Evolutionary conservation across 2,113 vertebrate species (phyloP), one percentile per base, ranked within the genome.

Genomic region (Toxotes jaculatrix): DNA sequence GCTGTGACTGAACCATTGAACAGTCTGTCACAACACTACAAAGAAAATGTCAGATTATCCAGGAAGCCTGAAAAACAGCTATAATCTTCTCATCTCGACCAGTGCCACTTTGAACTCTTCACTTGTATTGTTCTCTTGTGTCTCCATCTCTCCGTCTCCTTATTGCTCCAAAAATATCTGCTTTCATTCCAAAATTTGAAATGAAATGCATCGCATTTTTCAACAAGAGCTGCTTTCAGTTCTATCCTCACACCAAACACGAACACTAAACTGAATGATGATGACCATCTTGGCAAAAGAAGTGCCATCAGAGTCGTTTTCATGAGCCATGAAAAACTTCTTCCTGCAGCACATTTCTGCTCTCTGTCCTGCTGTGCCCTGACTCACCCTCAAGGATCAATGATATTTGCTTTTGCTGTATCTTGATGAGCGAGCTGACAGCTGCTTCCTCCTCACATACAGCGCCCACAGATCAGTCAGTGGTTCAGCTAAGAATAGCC

Each of bases 1-100:
- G 59, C 10, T 13, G 42, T 43, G 42, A 4, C 36, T 70, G 12
- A 43, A 11, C 42, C 7, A 12, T 43, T 43, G 42, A 43, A 43
- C 38, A 43, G 32, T 65, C 27, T 65, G 66, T 87, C 55, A 23
- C 8, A 43, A 43, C 11, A 14, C 67, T 23, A 62, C 56, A 77
- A 63, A 80, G 56, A n/a, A 53, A 63, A 67, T 7, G 31, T 65
- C 57, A 64, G 27, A 23, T 80, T 32, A 64, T 55, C n/a, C 62
- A 43, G 27, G n/a, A 74, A 59, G 72, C 27, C 27, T 65, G 63
- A 59, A 34, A 69, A 57, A 42, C 38, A 40, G 42, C 42, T 59
- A 3, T 69, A 66, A 78, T 78, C 45, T 74, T 17, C 45, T 47
- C 60, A 14, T 74, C 71, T 45, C 1, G 2, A 19, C 12, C 36